Evolutionary conservation across 2,113 vertebrate species (phyloP), one percentile per base, ranked within the genome.

Genomic region (Atlantisia rogersi): DNA sequence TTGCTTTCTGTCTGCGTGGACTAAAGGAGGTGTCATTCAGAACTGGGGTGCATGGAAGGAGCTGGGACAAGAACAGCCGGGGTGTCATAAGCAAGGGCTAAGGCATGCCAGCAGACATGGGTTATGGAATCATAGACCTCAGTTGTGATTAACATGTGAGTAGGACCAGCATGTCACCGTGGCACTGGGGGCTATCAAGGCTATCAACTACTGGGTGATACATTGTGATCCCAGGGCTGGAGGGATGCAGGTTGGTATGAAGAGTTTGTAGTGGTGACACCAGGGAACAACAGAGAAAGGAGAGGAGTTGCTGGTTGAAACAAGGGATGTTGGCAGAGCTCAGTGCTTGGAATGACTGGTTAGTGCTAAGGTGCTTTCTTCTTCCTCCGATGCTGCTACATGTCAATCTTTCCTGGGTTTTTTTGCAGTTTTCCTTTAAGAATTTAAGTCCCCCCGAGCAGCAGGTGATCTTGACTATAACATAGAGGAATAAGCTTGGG

Each of bases 401-500:
- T 82, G 42, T 88, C 64, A 90, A 19, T 42, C 40, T 91, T 92
- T 40, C 46, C 29, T 68, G 4, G 48, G 0, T 74, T 56, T 44
- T 58, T 44, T 20, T 71, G 0, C 29, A 31, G 5, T 90, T 94
- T 92, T 62, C 26, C 56, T 88, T 84, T 92, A 86, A 92, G 74
- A 88, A 69, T 73, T 35, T n/a, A 48, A 79, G 86, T 90, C 28
- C 15, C 20, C 13, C 48, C 65, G 62, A 95, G 74, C 90, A 94
- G 88, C 71, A 95, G 90, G 93, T 91, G 87, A 91, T 87, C 92
- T 48, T 82, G 42, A 70, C 59, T 74, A 5, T 77, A 92, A 60
- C 4, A 3, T 50, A 81, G 86, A 90, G 44, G 55, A 92, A 90
- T 82, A 88, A 92, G 91, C 94, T 96, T 95, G 94, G 84, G 95